Evolutionary conservation across 2,797 vertebrate species (phyloP).

Genomic region (Microcaecilia unicolor): DNA sequence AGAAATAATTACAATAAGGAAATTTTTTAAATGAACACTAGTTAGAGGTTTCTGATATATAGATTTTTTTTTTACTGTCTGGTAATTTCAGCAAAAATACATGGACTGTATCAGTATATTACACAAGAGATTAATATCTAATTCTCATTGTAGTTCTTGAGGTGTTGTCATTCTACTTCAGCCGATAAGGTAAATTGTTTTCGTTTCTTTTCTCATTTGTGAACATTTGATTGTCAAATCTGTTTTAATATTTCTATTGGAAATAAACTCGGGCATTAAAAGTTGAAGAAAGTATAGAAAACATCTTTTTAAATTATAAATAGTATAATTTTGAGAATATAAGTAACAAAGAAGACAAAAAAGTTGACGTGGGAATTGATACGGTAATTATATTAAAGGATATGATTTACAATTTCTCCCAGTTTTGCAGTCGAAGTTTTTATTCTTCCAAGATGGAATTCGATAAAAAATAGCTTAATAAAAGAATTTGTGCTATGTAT

Average conservation of each 20-base stretch:
- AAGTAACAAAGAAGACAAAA: conserved; percentile 38
- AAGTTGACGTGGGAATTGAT: conserved; percentile 33
- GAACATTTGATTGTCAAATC: conserved; percentile 61
- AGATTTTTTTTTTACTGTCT: conserved; percentile 31
- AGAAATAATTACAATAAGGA: no score
- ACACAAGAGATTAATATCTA: conserved; percentile 22
- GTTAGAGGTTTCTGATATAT: no score
- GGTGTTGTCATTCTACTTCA: conserved; percentile 3
- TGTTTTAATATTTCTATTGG: conserved; percentile 40
- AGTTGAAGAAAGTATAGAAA: conserved; percentile 30
- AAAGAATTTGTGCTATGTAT: conserved; percentile 20
- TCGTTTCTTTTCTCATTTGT: conserved; percentile 20
- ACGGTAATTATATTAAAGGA: conserved; percentile 32
- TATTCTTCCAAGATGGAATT: conserved; percentile 20
- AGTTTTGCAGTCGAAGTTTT: conserved; percentile 20
- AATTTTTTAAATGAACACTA: no score
- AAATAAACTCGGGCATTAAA: conserved; percentile 30
- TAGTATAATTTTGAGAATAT: conserved; percentile 38
- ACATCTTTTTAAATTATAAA: conserved; percentile 37
- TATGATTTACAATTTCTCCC: conserved; percentile 18
- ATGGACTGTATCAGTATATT: conserved; percentile 21
- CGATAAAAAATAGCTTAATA: conserved; percentile 4
- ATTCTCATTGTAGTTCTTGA: conserved; percentile 10
- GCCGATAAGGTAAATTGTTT: conserved; percentile 19
- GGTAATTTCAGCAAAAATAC: conserved; percentile 23